Evolutionary conservation across 64 coral and sea anemone species (phyloP).

Genomic region (Actinia equina): DNA sequence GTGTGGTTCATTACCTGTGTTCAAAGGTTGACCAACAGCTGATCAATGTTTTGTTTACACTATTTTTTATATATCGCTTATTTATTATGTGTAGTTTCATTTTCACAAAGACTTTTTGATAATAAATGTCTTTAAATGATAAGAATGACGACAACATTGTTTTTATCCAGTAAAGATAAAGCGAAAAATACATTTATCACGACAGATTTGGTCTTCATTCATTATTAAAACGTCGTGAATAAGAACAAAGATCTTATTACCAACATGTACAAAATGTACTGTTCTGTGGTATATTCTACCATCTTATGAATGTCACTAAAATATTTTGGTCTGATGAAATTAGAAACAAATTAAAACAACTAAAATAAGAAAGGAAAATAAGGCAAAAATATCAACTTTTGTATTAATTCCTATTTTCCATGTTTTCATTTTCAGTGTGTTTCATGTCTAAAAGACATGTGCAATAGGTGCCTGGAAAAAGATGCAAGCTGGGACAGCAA

Average conservation of each 20-base stretch:
- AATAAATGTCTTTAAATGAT: background rate
- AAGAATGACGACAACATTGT: background rate
- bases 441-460: conserved; percentile 40
- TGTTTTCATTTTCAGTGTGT: conserved; percentile 13
- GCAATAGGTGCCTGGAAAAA: conserved; percentile 38
- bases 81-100: background rate
- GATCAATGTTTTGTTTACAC: conserved; percentile 10
- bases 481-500: conserved; percentile 11
- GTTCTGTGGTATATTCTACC: no score
- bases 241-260: background rate
- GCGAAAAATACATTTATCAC: background rate
- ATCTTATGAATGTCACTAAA: no score
- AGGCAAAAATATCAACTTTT: background rate
- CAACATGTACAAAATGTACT: no score
- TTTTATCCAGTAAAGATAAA: background rate
- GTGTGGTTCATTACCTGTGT: background rate
- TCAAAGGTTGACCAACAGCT: background rate
- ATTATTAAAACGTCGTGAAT: conserved; percentile 1
- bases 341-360: background rate
- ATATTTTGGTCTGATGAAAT: no score
- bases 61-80: background rate
- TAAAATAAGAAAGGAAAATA: background rate
- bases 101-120: background rate
- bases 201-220: background rate
- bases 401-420: background rate